phyloP scores from a whole-genome alignment of 2,888 invertebrate genomes.

The Trachelus troglodyta region DNA sequence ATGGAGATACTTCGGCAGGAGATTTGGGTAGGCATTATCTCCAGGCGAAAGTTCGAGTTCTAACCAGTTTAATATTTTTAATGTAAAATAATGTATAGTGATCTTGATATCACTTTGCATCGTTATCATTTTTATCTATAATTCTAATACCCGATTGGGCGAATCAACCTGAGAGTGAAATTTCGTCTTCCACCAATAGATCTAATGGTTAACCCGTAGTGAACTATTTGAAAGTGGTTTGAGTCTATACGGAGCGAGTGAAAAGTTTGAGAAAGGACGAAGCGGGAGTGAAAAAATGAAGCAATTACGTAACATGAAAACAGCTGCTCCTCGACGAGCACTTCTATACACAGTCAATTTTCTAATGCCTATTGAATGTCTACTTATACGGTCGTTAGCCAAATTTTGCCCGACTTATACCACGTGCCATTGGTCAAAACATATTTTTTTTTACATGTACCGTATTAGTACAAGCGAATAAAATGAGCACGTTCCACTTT shows the following conservation, averaged over 20 bases:
- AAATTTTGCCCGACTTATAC: not conserved
- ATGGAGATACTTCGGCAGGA: not conserved
- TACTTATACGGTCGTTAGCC: not conserved
- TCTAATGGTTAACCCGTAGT: not conserved
- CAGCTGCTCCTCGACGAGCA: not conserved
- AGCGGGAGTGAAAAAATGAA: not conserved
- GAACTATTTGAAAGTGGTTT: conserved; percentile 3
- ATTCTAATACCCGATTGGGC: not conserved
- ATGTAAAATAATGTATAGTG: not conserved
- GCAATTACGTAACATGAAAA: not conserved
- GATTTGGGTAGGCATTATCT: not conserved
- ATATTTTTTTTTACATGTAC: not conserved
- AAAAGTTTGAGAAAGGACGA: not conserved
- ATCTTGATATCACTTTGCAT: not conserved
- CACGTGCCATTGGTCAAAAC: not conserved
- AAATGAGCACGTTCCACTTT: not conserved
- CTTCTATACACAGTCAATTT: not conserved
- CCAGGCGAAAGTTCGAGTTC: not conserved
- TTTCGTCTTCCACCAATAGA: not conserved
- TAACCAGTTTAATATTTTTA: not conserved
- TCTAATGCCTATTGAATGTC: not conserved
- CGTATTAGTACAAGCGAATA: not conserved
- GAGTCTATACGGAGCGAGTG: not conserved
- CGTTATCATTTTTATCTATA: not conserved
- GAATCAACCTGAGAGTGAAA: not conserved